Conservation (phyloP, 1,140 invertebrate genomes). For the Zaprionus davidi region DNA sequence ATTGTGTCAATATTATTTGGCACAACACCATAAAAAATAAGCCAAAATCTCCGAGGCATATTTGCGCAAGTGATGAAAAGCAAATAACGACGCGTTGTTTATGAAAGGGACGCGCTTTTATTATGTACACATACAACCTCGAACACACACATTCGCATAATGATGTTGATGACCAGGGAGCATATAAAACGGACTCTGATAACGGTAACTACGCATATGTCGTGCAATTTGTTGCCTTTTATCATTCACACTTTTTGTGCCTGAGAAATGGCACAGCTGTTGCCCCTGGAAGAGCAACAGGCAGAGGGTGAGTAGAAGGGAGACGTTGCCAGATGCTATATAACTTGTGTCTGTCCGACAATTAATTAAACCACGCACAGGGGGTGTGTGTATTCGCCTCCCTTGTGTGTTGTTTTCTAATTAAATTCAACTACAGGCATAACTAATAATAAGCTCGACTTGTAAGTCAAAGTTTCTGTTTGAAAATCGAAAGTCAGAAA, state of each 20-base stretch:
- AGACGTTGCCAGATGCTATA: too few relatives aligned
- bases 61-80: slow-evolving; percentile 50
- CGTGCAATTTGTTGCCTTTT: slow-evolving; percentile 54
- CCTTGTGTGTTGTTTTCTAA: slow-evolving; percentile 8
- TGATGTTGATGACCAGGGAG: slow-evolving; percentile 11
- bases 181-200: slow-evolving; percentile 43
- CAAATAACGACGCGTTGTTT: slow-evolving; percentile 35
- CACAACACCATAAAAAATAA: slow-evolving; percentile 21
- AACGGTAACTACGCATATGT: slow-evolving; percentile 46
- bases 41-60: slow-evolving; percentile 35
- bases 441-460: slow-evolving; percentile 11
- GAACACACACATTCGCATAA: not conserved
- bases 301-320: not conserved
- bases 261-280: slow-evolving; percentile 69
- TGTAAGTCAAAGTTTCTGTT: not conserved
- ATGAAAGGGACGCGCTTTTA: slow-evolving; percentile 17
- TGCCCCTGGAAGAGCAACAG: slow-evolving; percentile 38
- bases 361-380: slow-evolving; percentile 30
- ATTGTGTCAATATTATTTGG: slow-evolving; percentile 24
- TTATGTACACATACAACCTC: not conserved
- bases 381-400: not conserved
- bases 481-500: slow-evolving; percentile 21
- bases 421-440: slow-evolving; percentile 22
- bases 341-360: slow-evolving; percentile 1
- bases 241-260: slow-evolving; percentile 44